Base-by-base conservation (phyloP, 2,888 invertebrate species). In the Yponomeuta malinellus region DNA sequence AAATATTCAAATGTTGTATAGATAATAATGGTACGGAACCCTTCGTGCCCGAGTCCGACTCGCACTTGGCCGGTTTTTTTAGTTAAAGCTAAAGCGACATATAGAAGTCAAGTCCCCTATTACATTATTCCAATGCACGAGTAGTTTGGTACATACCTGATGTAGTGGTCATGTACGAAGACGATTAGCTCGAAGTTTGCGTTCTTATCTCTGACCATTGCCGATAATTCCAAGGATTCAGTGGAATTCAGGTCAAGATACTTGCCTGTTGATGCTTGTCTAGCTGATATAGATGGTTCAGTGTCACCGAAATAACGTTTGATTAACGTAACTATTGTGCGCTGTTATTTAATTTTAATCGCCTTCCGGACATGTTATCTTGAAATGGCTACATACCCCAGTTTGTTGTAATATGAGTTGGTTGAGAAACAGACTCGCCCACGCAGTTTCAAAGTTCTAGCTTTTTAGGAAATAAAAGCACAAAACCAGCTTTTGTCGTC, bases 171-270 rank as follows among this genome's bases (percentile, higher is more conserved):
- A 59, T 59, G 52, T 59, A 12, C 15, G 15, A 15, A 59, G 52
- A 59, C 15, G 52, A 59, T 15, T 59, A 15, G 52, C 15, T 9
- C 52, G 15, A 59, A 15, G 52, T 59, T 59, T 64, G n/a, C 10
- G 31, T 64, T 31, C 69, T 70, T 66, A 4, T 68, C 67, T 65
- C 31, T 52, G 52, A 23, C 68, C 23, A 52, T 15, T 23, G 8
- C 68, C 52, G 68, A 69, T 69, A 52, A 69, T n/a, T 29, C n/a
- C 68, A 69, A 69, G 68, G 48, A 69, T 69, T 48, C 31, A 69
- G 5, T 15, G 29, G 15, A 12, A 48, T 69, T 69, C 29, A 52
- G 68, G 68, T 69, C 68, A 69, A 69, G 68, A 69, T 43, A 52
- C n/a, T 23, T 64, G 10, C 23, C 9, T 29, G 29, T 64, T 31